phyloP scores from a whole-genome alignment of 1,140 invertebrate genomes.

The Metopolophium dirhodum region DNA sequence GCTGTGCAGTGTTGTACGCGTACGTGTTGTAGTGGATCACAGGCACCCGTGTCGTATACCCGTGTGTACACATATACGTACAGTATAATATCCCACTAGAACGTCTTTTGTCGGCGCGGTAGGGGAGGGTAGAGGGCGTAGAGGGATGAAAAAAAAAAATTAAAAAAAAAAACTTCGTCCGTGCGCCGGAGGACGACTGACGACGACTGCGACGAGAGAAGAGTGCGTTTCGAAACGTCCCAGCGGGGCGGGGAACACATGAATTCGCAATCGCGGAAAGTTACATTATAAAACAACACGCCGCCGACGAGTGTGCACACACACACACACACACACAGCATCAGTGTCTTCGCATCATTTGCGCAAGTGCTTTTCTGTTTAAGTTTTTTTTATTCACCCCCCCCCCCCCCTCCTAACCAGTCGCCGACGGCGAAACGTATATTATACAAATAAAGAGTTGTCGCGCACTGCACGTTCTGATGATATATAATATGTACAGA shows the following conservation, averaged over 20 bases:
- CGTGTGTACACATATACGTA: background rate
- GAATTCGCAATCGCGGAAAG: constrained; percentile 39
- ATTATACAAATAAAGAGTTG: background rate
- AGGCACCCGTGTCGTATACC: background rate
- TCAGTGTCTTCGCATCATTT: constrained; percentile 32
- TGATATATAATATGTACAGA: background rate
- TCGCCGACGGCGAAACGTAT: background rate
- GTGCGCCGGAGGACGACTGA: background rate
- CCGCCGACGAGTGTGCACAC: background rate
- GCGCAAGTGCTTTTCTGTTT: constrained; percentile 17
- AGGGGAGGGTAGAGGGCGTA: background rate
- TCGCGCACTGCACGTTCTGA: background rate
- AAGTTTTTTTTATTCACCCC: background rate
- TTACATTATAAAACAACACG: constrained; percentile 33
- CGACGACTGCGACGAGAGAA: background rate
- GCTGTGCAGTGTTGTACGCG: background rate
- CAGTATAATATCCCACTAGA: constrained; percentile 27
- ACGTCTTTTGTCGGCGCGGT: constrained; percentile 5
- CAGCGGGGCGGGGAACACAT: background rate
- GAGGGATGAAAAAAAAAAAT: background rate
- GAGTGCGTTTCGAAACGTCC: background rate
- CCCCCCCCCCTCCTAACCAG: background rate
- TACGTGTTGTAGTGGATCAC: constrained; percentile 26
- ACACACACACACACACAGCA: background rate
- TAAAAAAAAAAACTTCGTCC: background rate